Base-by-base conservation (phyloP, 2,888 invertebrate species). In the Stenotaenia linearis region DNA sequence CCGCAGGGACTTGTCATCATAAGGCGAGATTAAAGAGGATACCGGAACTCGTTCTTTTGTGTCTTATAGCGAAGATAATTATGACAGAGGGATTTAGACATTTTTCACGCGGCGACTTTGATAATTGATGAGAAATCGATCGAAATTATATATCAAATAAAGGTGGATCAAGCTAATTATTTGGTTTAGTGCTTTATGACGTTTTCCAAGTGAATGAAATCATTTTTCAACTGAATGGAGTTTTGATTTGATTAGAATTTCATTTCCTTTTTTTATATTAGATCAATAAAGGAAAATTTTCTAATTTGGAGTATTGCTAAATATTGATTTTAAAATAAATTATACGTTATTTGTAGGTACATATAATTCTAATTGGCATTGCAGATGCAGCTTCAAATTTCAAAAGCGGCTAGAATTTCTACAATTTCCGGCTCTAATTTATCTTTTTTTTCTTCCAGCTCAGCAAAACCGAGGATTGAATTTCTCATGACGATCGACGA, bases 1-100 rank as follows among this genome's bases (percentile, higher is more conserved):
- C 69, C 69, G n/a, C 69, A 28, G 69, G 28, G 69, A 69, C 69
- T 69, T 69, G 69, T 69, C 25, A 69, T 69, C 69, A 69, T 69
- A 25, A 69, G 69, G 69, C 25, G 28, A 69, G 69, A 69, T 69
- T 69, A 69, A 69, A 69, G 69, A 9, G 10, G 69, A 69, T 28
- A 28, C 25, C 25, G 4, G 0, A 12, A 25, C 25, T 23, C 28
- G 10, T 69, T 69, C 25, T 25, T 28, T 28, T 25, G 15, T 28
- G 1, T 69, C 25, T 69, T 69, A 6, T 9, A 28, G 9, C 15
- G 15, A 25, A 69, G 28, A 28, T 69, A 69, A 69, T 69, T 69
- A 69, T 25, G 25, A 28, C 4, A 69, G 25, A 69, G 69, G 28
- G 69, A 69, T 69, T 69, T 69, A 28, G 25, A 23, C 25, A 69